Percentiles rank a stretch among this genome's conserved stretches.
Conservation (phyloP, 2,888 invertebrate genomes). For the Mimachlamys varia region DNA sequence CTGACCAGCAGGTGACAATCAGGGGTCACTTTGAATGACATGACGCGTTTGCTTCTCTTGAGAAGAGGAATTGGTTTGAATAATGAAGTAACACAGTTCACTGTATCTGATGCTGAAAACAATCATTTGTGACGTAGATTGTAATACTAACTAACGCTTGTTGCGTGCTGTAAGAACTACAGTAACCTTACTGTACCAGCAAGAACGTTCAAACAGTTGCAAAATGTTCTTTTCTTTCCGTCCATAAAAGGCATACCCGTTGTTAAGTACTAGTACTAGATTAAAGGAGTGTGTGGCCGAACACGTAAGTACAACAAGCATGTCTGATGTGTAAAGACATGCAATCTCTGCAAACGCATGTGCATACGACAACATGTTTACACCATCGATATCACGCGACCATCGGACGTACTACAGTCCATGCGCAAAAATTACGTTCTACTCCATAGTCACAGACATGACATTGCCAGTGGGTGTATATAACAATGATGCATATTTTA, state of each 20-base stretch:
- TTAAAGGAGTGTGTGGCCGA: background rate
- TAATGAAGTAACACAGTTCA: too few species aligned
- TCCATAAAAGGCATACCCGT: background rate
- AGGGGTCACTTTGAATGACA: too few species aligned
- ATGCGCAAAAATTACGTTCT: background rate
- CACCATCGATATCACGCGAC: background rate
- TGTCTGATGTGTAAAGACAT: background rate
- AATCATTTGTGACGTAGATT: too few species aligned
- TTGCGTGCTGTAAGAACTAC: background rate
- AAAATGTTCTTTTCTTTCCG: background rate
- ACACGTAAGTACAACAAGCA: background rate
- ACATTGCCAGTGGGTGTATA: background rate
- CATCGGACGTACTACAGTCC: background rate
- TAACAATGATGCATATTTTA: background rate
- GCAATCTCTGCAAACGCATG: constrained; percentile 5
- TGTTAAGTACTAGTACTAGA: background rate
- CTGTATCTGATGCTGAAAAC: too few species aligned
- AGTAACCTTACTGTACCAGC: too few species aligned
- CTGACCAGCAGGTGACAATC: too few species aligned
- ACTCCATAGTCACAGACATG: background rate
- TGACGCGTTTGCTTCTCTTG: too few species aligned
- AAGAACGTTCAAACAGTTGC: background rate
- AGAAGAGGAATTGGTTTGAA: too few species aligned
- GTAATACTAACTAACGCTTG: too few species aligned
- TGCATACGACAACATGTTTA: constrained; percentile 2